phyloP scores from a whole-genome alignment of 2,888 invertebrate genomes.

The Ommatoiulus sabulosus region DNA sequence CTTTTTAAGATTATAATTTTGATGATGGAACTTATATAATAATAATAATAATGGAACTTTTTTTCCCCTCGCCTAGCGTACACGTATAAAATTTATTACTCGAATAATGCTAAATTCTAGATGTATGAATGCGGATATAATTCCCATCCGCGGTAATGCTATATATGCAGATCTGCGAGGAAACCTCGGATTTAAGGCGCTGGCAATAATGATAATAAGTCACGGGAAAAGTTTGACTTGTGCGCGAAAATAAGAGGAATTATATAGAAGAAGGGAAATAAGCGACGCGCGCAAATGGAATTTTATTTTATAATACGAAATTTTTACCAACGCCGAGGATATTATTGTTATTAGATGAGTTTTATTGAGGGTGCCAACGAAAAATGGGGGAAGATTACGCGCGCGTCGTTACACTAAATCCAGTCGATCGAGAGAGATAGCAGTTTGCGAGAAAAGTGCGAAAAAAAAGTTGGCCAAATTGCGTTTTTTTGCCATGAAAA shows the following conservation, averaged over 20 bases:
- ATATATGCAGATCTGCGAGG: neutral
- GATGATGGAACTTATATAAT: constrained; percentile 34
- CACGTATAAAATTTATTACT: constrained; percentile 16
- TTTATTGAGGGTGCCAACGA: neutral
- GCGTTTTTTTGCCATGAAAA: too few species aligned
- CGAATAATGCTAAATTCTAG: constrained; percentile 24
- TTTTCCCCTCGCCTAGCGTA: neutral
- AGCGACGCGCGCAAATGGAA: neutral
- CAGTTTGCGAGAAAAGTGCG: too few species aligned
- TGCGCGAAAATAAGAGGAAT: neutral
- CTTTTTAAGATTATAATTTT: constrained; percentile 27
- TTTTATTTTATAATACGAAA: neutral
- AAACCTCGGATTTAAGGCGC: neutral
- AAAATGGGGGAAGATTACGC: neutral
- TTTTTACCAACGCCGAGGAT: neutral
- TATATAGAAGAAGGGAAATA: neutral
- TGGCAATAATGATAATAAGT: constrained; percentile 23
- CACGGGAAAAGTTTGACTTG: constrained; percentile 1
- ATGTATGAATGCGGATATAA: neutral
- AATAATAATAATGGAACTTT: constrained; percentile 34
- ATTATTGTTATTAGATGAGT: constrained; percentile 4
- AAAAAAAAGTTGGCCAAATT: too few species aligned
- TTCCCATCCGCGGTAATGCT: neutral
- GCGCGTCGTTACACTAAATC: too few species aligned
- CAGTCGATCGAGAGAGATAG: too few species aligned